phyloP scores from a whole-genome alignment of 2,113 vertebrate genomes.

The Microtus oregoni region DNA sequence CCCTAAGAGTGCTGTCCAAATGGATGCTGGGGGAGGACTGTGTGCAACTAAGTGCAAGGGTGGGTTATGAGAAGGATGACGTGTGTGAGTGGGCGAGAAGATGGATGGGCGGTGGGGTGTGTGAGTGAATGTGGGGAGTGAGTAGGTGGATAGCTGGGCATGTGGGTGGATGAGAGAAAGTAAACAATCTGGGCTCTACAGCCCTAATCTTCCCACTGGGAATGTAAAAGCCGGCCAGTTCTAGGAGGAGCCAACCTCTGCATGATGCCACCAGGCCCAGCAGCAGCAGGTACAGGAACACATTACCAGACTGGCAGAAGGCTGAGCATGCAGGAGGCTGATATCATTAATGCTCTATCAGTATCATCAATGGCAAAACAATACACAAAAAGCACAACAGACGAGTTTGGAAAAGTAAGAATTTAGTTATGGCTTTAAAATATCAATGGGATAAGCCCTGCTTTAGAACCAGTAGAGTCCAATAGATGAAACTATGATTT shows the following conservation, averaged over 20 bases:
- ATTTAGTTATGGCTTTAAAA: neutral
- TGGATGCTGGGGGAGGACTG: rapidly evolving
- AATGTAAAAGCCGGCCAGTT: too few relatives aligned
- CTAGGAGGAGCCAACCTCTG: neutral
- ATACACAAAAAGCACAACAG: neutral
- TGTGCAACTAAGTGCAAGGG: rapidly evolving
- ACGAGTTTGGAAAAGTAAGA: neutral
- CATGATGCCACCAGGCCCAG: neutral
- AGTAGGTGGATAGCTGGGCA: rapidly evolving
- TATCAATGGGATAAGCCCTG: neutral
- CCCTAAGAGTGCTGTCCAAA: neutral
- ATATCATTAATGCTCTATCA: neutral
- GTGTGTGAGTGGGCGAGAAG: rapidly evolving
- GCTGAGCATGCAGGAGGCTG: neutral
- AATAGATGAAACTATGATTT: neutral
- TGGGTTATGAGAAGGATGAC: rapidly evolving
- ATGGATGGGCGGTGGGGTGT: rapidly evolving
- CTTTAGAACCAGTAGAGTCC: neutral
- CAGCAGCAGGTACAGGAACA: rapidly evolving
- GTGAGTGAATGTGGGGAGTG: rapidly evolving
- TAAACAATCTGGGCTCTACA: neutral
- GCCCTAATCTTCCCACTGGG: neutral
- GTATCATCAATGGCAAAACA: neutral
- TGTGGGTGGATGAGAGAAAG: neutral
- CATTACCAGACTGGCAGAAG: neutral